Evolutionary conservation across 2,797 vertebrate genomes (phyloP).

Genomic region (Protonibea diacanthus): DNA sequence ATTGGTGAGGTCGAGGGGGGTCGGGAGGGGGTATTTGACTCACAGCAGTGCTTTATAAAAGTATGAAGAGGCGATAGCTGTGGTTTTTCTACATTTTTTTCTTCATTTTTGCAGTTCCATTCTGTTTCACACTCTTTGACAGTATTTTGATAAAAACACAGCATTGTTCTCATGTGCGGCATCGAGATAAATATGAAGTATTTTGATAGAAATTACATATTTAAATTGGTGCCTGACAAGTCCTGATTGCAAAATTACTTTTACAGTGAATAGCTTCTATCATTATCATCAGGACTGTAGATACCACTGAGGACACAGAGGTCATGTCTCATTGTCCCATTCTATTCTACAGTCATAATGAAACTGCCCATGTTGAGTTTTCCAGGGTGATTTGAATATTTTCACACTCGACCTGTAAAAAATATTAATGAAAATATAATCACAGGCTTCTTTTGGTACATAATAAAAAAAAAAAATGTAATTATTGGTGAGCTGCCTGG

Average conservation of each 20-base stretch:
- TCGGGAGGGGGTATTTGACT: slow-evolving; percentile 28
- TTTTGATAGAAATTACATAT: too few species aligned
- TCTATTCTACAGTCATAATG: not conserved
- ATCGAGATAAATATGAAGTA: too few species aligned
- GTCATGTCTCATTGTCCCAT: not conserved
- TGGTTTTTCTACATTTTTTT: not conserved
- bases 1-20: slow-evolving; percentile 2
- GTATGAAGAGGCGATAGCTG: slow-evolving; percentile 3
- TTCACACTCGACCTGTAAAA: not conserved
- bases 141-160: slow-evolving; percentile 4
- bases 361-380: not conserved
- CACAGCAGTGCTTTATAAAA: slow-evolving; percentile 18
- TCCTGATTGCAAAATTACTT: not conserved
- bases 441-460: not conserved
- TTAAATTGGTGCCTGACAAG: not conserved
- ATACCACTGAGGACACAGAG: not conserved
- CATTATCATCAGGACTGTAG: not conserved
- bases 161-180: too few species aligned
- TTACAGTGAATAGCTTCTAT: not conserved
- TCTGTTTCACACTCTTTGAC: not conserved
- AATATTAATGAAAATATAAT: not conserved
- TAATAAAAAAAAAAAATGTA: not conserved
- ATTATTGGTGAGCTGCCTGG: not conserved
- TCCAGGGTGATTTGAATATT: not conserved
- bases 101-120: not conserved